Evolutionary conservation across 2,888 invertebrate genomes (phyloP), one percentile per base, ranked within the genome.

Genomic region (Acrobasis consociella): DNA sequence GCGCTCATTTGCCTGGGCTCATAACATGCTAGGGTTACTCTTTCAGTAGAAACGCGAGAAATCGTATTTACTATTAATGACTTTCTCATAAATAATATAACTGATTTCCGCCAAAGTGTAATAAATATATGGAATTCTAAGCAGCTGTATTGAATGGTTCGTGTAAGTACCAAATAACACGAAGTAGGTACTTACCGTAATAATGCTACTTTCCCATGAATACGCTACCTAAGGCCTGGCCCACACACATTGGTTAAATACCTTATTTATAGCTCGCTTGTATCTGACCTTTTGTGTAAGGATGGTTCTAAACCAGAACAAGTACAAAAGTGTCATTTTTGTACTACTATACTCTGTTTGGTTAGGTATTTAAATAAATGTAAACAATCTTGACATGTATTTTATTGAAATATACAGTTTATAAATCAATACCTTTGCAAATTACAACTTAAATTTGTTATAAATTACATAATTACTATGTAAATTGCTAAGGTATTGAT

Each of bases 231-330:
- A 84, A 81, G 84, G 83, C 73, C 68, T 69, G 72, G 87, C 86
- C 89, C 90, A 89, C 89, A 89, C 90, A 87, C 86, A 86, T 84
- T 83, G 84, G 83, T 87, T 88, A 87, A 89, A 89, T 84, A 87
- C 85, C 82, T 83, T 89, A 89, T 89, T 89, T 89, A 90, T 89
- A 81, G 84, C 83, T 76, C 77, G 82, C 58, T 85, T 83, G 82
- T 78, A 72, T 69, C 74, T 88, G 86, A 89, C 87, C 89, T 89
- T 86, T 87, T 77, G 79, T 80, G 72, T 65, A 42, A 13, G 67
- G 63, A 64, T 62, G 63, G 70, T 66, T 69, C 64, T 55, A 63
- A 64, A 71, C 67, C n/a, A 68, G 67, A 62, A 62, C 69, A 69
- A 67, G 63, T 59, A 56, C 22, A 22, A 49, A 56, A 56, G 61